These are phyloP conservation scores for Brachypterus glaber DNA, from an alignment of 2,888 invertebrate species.

Conservation along the genomic window DNA sequence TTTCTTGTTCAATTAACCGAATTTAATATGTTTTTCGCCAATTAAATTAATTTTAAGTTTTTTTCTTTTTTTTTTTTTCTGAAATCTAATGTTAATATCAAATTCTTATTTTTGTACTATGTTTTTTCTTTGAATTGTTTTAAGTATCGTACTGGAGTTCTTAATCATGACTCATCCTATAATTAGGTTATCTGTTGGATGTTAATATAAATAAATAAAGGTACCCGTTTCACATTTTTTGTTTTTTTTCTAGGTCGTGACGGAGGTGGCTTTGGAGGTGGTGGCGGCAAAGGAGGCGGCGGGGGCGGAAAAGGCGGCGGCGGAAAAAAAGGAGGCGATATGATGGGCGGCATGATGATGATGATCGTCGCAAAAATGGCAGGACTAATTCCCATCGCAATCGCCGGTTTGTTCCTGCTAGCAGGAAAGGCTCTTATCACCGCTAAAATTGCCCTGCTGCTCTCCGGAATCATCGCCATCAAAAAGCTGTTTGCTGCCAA, in stretches of 20 bases:
- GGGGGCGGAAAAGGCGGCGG: slow-evolving; percentile 44
- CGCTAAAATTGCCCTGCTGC: slow-evolving; percentile 64
- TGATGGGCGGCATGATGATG: slow-evolving; percentile 86
- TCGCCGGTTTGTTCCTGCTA: slow-evolving; percentile 66
- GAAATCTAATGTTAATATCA: too few relatives aligned
- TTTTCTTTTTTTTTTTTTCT: too few relatives aligned
- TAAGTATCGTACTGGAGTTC: too few relatives aligned
- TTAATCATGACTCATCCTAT: too few relatives aligned
- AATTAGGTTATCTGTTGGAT: too few relatives aligned
- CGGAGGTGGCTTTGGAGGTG: slow-evolving; percentile 10
- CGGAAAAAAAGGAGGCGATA: slow-evolving; percentile 58
- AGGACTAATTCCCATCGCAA: slow-evolving; percentile 65
- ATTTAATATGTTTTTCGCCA: too few relatives aligned
- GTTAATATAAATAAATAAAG: too few relatives aligned
- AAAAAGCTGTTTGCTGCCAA: slow-evolving; percentile 68
- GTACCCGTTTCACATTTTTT: too few relatives aligned
- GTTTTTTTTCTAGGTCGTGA: slow-evolving; percentile 37
- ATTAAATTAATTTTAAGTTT: too few relatives aligned
- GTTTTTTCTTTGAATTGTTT: too few relatives aligned
- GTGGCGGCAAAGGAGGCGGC: slow-evolving; percentile 35
- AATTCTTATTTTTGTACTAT: too few relatives aligned
- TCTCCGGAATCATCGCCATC: slow-evolving; percentile 68
- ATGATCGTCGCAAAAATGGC: slow-evolving; percentile 74
- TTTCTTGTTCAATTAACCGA: too few relatives aligned
- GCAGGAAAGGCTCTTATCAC: slow-evolving; percentile 74